Percentiles rank a stretch among this genome's conserved stretches.
Evolutionary conservation across 2,113 vertebrate genomes (phyloP).

Genomic region (Coreoperca whiteheadi): DNA sequence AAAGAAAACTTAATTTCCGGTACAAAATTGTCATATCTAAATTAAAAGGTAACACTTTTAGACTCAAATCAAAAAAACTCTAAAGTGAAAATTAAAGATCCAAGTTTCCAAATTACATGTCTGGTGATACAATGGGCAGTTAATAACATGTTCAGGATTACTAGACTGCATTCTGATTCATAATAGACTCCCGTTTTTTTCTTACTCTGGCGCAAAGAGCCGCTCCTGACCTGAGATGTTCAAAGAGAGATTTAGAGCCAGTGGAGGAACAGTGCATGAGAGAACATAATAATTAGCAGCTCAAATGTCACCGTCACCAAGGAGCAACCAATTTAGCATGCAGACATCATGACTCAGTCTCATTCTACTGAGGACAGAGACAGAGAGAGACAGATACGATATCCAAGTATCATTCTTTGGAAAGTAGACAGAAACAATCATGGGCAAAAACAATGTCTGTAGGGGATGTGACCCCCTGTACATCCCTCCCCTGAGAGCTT

Average conservation of each 20-base stretch:
- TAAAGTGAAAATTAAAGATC: conserved; percentile 65
- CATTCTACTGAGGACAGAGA: conserved; percentile 35
- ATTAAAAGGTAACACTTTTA: conserved; percentile 59
- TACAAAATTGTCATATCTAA: conserved; percentile 51
- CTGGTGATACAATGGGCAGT: conserved; percentile 58
- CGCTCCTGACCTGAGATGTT: conserved; percentile 63
- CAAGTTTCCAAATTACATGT: conserved; percentile 52
- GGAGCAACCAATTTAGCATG: conserved; percentile 65
- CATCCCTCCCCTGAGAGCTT: conserved; percentile 37
- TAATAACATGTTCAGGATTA: conserved; percentile 69
- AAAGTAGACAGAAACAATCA: conserved; percentile 31
- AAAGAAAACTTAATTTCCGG: conserved; percentile 66
- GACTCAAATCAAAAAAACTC: conserved; percentile 21
- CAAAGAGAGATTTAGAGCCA: conserved; percentile 59
- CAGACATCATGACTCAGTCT: conserved; percentile 54
- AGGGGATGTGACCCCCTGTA: conserved; percentile 47
- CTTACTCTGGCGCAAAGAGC: conserved; percentile 29
- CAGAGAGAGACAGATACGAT: conserved; percentile 5
- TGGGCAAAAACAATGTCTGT: conserved; percentile 50
- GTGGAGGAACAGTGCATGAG: conserved; percentile 62
- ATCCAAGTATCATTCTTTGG: conserved; percentile 15
- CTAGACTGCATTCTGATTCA: conserved; percentile 58
- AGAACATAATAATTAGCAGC: conserved; percentile 77
- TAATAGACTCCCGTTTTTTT: conserved; percentile 55
- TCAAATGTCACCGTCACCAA: conserved; percentile 75